Evolutionary conservation across 2,797 vertebrate genomes (phyloP), one percentile per base, ranked within the genome.

Genomic region (Argya squamiceps): DNA sequence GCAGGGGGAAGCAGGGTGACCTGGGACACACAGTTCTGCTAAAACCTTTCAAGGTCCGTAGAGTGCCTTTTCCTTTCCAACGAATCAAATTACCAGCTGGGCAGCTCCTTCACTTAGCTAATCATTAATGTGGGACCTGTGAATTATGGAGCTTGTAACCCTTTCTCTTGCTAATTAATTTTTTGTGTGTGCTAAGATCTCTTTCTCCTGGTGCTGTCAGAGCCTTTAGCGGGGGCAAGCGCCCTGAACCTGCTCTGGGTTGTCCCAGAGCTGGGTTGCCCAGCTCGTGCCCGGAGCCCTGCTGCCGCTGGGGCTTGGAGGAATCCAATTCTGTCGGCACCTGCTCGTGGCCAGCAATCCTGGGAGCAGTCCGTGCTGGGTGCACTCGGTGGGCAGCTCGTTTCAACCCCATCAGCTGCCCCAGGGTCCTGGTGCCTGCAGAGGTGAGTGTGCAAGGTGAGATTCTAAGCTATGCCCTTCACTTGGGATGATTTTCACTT

Each of bases 1-100:
- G 55, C 52, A 78, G 65, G 65, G 95, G 75, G 67, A 98, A 97
- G 78, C 96, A 89, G 49, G 67, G 76, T 96, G 97, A 98, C 97
- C 97, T 88, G 87, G 97, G 94, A 97, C 95, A 58, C 15, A 0
- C 80, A 84, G 84, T 97, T 97, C 96, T 96, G 36, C 84, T 95
- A 69, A 95, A 97, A 89, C 94, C 93, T 96, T 90, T 96, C 93
- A 94, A 67, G 68, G 80, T 93, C 89, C 21, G 5, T 92, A 89
- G 92, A 96, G 96, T 92, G 89, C 91, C 92, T 97, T 96, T 94
- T 96, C 76, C 80, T 96, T 94, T 97, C 90, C 96, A 97, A 53
- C 20, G 64, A 97, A 93, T 95, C 84, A 84, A 89, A 92, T 96
- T 97, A 97, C 92, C 95, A 88, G 49, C 50, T 68, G 62, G 82